A percentile compares a stretch with the other conserved stretches of the same genome.
Conservation (phyloP, 92 coral and sea anemone species). For the Bergia puertoricense region DNA sequence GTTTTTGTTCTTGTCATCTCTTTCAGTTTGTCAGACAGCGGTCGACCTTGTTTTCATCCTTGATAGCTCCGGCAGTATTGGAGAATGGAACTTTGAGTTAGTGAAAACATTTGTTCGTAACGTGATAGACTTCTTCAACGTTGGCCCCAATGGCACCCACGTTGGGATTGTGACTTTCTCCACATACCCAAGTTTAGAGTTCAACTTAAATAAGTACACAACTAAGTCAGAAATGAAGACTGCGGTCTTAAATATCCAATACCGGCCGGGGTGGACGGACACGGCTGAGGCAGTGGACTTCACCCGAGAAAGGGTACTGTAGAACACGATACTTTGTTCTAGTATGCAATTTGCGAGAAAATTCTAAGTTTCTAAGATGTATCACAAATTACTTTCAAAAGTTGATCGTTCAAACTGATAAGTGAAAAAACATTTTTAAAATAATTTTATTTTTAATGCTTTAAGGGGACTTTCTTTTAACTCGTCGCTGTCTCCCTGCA, state of each 20-base stretch:
- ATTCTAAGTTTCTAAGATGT: too few species aligned
- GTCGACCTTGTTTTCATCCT: conserved; percentile 92
- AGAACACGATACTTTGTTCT: neutral
- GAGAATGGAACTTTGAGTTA: conserved; percentile 60
- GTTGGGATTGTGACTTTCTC: conserved; percentile 85
- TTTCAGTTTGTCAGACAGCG: conserved; percentile 91
- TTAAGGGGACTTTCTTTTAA: too few species aligned
- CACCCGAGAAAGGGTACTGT: conserved; percentile 45
- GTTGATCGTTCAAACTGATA: too few species aligned
- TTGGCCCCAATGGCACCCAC: conserved; percentile 84
- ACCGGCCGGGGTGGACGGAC: conserved; percentile 79
- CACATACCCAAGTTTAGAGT: conserved; percentile 55
- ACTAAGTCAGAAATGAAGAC: conserved; percentile 64
- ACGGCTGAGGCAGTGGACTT: conserved; percentile 81
- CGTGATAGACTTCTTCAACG: conserved; percentile 91
- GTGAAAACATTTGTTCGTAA: conserved; percentile 83
- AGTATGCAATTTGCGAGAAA: too few species aligned
- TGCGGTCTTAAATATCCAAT: conserved; percentile 63
- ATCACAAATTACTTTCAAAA: too few species aligned
- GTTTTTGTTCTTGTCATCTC: neutral
- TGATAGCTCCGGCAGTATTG: conserved; percentile 92
- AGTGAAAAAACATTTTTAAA: too few species aligned
- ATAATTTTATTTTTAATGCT: too few species aligned
- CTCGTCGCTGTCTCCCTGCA: too few species aligned
- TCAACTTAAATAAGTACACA: conserved; percentile 58